Evolutionary conservation across 2,888 invertebrate species (phyloP), one percentile per base, ranked within the genome.

Genomic region (Venusia cambrica): DNA sequence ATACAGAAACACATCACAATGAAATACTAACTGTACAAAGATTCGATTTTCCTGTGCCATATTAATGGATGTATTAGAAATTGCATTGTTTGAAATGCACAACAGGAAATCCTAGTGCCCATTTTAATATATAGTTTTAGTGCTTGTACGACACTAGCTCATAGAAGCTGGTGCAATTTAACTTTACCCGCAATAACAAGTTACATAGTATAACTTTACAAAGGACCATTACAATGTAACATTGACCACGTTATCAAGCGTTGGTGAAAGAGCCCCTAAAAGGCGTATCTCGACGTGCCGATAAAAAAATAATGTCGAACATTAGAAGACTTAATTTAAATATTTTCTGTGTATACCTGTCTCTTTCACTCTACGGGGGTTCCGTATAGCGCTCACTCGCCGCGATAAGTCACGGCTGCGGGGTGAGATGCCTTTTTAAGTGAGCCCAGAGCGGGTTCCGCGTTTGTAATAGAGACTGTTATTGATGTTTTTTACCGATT

Each of bases 281-380:
- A 48, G 50, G 54, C 77, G 74, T 75, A 80, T 84, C 78, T 83
- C 66, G 78, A 78, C 79, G 60, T 40, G 60, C 70, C 76, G 81
- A 84, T 84, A 85, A 85, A 85, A 84, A 85, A 83, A 84, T 84
- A 84, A 85, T 80, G 81, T 77, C 67, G 56, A 32, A 81, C 83
- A 81, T 84, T 81, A 80, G 70, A 73, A 71, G 70, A 73, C 79
- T 80, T 81, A 80, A 84, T 85, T 85, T 84, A 80, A 84, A 85
- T 84, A 83, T 81, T 80, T 32, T 73, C 67, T 72, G 68, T 59
- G 61, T 54, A 56, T 51, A 41, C 35, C 25, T 10, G 51, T 36
- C 15, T 73, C 76, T 48, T 40, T 74, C 45, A 4, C 30, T 17
- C 62, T 34, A 10, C 0, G 0, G 1, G 1, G 2, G 4, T 25